Percentiles rank a stretch among this genome's conserved stretches.
These are phyloP conservation scores for Mamestra brassicae DNA, from an alignment of 2,888 invertebrate species.

Conservation along the genomic window DNA sequence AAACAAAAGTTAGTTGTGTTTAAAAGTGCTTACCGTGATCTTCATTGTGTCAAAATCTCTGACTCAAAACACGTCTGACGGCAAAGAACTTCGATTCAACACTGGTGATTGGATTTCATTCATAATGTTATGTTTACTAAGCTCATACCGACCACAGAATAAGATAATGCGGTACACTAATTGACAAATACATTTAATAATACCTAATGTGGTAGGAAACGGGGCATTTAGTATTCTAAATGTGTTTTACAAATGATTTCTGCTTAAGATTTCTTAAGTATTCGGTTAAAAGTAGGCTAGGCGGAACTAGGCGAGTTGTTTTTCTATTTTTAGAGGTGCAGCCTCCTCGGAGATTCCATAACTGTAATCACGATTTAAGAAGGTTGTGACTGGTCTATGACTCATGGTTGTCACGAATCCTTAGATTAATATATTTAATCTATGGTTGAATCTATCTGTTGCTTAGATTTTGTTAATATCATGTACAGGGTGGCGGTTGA, in stretches of 20 bases:
- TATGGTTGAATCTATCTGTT: too few species aligned
- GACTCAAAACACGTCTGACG: constrained; percentile 12
- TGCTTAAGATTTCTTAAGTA: not conserved
- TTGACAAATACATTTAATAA: constrained; percentile 16
- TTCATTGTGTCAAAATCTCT: constrained; percentile 22
- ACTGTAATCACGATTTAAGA: constrained; percentile 7
- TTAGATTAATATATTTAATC: too few species aligned
- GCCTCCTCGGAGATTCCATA: not conserved
- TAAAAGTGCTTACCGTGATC: constrained; percentile 33
- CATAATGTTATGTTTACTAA: constrained; percentile 29
- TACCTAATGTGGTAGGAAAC: constrained; percentile 19
- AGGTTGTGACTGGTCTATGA: constrained; percentile 2
- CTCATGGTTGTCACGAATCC: not conserved
- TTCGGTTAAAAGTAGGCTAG: constrained; percentile 5
- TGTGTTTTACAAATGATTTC: not conserved
- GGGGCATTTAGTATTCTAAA: constrained; percentile 16
- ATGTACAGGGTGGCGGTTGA: too few species aligned
- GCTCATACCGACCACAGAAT: constrained; percentile 38
- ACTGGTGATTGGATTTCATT: constrained; percentile 22
- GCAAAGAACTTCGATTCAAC: constrained; percentile 6
- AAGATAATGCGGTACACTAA: constrained; percentile 15
- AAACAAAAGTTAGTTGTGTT: not conserved
- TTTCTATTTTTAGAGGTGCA: not conserved
- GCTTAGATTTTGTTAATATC: too few species aligned
- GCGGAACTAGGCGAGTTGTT: constrained; percentile 1